Evolutionary conservation across 2,888 invertebrate species (phyloP).

Genomic region (Eilema depressum): DNA sequence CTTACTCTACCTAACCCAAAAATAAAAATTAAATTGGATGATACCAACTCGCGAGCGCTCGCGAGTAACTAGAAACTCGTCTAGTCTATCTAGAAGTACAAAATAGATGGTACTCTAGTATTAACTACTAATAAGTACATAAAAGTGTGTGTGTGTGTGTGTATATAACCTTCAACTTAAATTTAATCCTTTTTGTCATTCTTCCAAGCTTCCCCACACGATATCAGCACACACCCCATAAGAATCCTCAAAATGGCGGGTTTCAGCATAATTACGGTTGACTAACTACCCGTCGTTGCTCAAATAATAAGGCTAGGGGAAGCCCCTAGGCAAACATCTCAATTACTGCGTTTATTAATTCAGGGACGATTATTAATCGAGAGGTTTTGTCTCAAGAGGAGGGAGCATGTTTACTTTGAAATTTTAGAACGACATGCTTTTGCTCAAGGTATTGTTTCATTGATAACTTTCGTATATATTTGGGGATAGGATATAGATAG

Average conservation of each 20-base stretch:
- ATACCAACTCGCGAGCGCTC: too few relatives aligned
- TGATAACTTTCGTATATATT: too few relatives aligned
- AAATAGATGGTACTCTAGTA: too few relatives aligned
- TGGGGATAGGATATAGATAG: too few relatives aligned
- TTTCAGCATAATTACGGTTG: conserved; percentile 81
- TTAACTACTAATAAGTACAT: too few relatives aligned
- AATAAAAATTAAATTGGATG: too few relatives aligned
- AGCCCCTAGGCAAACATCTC: conserved; percentile 82
- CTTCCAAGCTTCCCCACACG: not conserved
- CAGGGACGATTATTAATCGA: conserved; percentile 74
- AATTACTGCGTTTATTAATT: conserved; percentile 84
- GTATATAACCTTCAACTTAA: not conserved
- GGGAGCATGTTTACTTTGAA: conserved; percentile 27
- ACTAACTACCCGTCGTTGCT: conserved; percentile 78
- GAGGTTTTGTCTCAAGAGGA: conserved; percentile 65
- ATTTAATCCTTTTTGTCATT: conserved; percentile 13
- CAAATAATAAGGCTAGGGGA: conserved; percentile 70
- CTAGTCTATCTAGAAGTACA: too few relatives aligned
- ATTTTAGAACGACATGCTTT: conserved; percentile 12
- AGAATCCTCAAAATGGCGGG: conserved; percentile 57
- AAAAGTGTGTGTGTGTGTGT: too few relatives aligned
- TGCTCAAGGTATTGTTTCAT: not conserved
- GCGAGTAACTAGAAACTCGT: too few relatives aligned
- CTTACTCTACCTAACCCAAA: too few relatives aligned
- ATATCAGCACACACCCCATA: conserved; percentile 39